phyloP scores from a whole-genome alignment of 2,113 vertebrate genomes.

The Pollimyrus isidori region DNA sequence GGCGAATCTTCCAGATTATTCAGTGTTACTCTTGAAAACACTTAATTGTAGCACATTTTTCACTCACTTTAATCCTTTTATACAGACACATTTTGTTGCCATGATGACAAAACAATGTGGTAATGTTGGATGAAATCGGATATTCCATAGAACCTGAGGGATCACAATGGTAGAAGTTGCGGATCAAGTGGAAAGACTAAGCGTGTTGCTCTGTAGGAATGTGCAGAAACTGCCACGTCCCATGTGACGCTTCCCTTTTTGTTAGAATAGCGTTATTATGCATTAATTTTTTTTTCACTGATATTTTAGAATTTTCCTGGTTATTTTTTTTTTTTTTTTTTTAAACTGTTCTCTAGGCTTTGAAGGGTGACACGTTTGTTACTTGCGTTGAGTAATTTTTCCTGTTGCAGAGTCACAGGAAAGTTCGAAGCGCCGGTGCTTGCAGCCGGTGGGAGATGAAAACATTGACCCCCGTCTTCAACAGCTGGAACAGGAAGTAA shows the following conservation, averaged over 20 bases:
- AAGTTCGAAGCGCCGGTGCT: slow-evolving; percentile 48
- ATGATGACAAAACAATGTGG: not conserved
- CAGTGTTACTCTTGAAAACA: not conserved
- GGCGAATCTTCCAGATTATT: not conserved
- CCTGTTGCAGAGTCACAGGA: slow-evolving; percentile 36
- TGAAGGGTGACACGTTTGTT: not conserved
- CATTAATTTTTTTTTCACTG: not conserved
- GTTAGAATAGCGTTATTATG: not conserved
- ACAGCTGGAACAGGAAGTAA: slow-evolving; percentile 34
- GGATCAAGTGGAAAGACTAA: not conserved
- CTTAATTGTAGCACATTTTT: not conserved
- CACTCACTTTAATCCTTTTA: not conserved
- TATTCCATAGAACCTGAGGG: not conserved
- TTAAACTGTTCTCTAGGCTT: not conserved
- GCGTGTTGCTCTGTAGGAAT: not conserved
- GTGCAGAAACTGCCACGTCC: not conserved
- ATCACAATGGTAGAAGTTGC: not conserved
- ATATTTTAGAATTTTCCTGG: not conserved
- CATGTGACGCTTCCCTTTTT: not conserved
- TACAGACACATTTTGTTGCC: not conserved
- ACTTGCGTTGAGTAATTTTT: not conserved
- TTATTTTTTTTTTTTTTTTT: not conserved
- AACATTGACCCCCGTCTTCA: slow-evolving; percentile 43
- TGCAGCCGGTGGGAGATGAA: slow-evolving; percentile 45
- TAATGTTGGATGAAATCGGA: not conserved